Conservation (phyloP, 1,140 invertebrate species). For the Pachyrhynchus sulphureomaculatus region DNA sequence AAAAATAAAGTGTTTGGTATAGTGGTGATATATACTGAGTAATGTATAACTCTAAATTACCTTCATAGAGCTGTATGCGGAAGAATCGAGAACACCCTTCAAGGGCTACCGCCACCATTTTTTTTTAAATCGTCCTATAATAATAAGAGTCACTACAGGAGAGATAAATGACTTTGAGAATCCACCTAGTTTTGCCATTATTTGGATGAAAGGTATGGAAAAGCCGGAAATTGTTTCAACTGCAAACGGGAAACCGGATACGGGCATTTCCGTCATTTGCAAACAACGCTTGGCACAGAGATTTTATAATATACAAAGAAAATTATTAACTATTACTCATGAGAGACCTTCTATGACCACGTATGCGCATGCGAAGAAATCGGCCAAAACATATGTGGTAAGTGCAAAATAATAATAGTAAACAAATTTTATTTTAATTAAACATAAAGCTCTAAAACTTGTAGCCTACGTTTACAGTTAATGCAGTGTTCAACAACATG, state of each 20-base stretch:
- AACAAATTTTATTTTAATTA: too few species aligned
- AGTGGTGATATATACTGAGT: too few species aligned
- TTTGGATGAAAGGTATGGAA: slow-evolving; percentile 71
- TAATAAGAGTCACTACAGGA: slow-evolving; percentile 75
- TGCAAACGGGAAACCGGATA: slow-evolving; percentile 76
- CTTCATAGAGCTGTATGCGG: slow-evolving; percentile 73
- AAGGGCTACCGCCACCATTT: slow-evolving; percentile 77
- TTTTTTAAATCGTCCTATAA: slow-evolving; percentile 74
- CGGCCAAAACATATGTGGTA: slow-evolving; percentile 55
- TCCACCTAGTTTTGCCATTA: slow-evolving; percentile 84
- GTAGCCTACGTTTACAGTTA: too few species aligned
- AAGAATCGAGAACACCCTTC: slow-evolving; percentile 72
- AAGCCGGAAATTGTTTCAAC: slow-evolving; percentile 77
- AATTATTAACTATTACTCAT: slow-evolving; percentile 25
- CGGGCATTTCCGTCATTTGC: slow-evolving; percentile 65
- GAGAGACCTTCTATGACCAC: slow-evolving; percentile 18
- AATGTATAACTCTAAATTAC: slow-evolving; percentile 8
- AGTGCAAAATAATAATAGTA: slow-evolving; percentile 9
- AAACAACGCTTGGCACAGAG: slow-evolving; percentile 57
- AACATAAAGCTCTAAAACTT: too few species aligned
- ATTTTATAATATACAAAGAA: slow-evolving; percentile 28
- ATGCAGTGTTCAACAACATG: too few species aligned
- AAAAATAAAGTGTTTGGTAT: too few species aligned
- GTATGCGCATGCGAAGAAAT: slow-evolving; percentile 55
- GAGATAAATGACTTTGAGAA: slow-evolving; percentile 83